These are phyloP conservation scores for Lithophane socia DNA, from an alignment of 2,888 invertebrate species.

Conservation along the genomic window DNA sequence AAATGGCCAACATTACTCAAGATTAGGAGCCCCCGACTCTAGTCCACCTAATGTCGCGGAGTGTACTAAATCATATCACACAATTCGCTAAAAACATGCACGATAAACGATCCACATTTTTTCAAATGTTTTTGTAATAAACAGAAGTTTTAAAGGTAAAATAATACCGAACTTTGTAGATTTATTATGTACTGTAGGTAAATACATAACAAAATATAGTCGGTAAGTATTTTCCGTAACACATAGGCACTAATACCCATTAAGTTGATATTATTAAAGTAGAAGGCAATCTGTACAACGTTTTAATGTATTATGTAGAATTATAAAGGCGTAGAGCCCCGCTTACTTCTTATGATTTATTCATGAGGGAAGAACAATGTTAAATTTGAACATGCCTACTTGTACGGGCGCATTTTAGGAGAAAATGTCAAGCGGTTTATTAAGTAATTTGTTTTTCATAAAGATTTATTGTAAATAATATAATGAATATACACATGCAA, in stretches of 20 bases:
- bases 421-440: constrained; percentile 84
- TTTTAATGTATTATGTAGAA: constrained; percentile 90
- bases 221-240: constrained; percentile 62
- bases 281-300: constrained; percentile 89
- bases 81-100: constrained; percentile 58
- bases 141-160: background rate
- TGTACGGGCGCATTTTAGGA: constrained; percentile 79
- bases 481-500: constrained; percentile 49
- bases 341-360: constrained; percentile 90
- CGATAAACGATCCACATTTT: constrained; percentile 19
- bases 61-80: constrained; percentile 73
- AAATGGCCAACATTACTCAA: constrained; percentile 83
- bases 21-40: constrained; percentile 76
- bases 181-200: constrained; percentile 21
- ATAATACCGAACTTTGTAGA: background rate
- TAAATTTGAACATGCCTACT: constrained; percentile 88
- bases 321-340: constrained; percentile 88
- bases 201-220: constrained; percentile 38
- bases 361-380: constrained; percentile 87
- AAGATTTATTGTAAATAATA: constrained; percentile 74
- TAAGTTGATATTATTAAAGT: constrained; percentile 88
- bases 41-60: constrained; percentile 67
- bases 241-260: constrained; percentile 83
- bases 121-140: background rate
- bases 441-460: constrained; percentile 84